Percentiles rank a stretch among this genome's conserved stretches.
These are phyloP conservation scores for Tauraco erythrolophus DNA, from an alignment of 2,113 vertebrate genomes.

Conservation along the genomic window DNA sequence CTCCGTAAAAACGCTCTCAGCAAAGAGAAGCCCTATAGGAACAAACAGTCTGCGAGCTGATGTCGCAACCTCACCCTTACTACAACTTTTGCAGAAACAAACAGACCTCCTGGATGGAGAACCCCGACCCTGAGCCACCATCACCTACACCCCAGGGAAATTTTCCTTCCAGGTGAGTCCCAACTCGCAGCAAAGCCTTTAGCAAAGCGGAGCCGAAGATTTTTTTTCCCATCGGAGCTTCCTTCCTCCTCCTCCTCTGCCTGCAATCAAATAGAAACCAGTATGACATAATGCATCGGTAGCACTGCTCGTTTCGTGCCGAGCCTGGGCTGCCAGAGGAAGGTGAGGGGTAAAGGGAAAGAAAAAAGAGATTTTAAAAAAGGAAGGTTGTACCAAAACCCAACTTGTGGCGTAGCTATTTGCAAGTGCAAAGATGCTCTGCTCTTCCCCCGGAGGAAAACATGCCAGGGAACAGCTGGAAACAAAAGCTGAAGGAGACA, in stretches of 20 bases:
- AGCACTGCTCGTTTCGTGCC: rapidly evolving
- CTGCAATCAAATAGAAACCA: background rate
- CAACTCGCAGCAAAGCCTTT: background rate
- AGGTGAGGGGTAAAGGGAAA: background rate
- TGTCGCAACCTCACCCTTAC: background rate
- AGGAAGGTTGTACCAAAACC: background rate
- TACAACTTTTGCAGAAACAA: background rate
- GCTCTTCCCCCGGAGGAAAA: background rate
- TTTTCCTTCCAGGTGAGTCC: background rate
- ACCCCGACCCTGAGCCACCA: background rate
- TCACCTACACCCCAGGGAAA: background rate
- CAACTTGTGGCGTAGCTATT: rapidly evolving
- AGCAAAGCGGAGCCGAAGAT: background rate
- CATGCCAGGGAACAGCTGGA: conserved; percentile 26
- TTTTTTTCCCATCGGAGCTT: background rate
- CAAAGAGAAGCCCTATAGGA: background rate
- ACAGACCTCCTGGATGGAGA: background rate
- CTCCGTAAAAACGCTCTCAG: background rate
- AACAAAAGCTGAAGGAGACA: conserved; percentile 4
- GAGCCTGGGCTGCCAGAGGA: background rate
- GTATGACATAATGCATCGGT: background rate
- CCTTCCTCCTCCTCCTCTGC: background rate
- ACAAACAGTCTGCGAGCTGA: background rate
- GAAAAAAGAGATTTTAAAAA: background rate
- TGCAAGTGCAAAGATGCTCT: background rate